These are phyloP conservation scores for Parazoanthus atlanticus DNA, from an alignment of 92 coral and sea anemone species.

Conservation along the genomic window DNA sequence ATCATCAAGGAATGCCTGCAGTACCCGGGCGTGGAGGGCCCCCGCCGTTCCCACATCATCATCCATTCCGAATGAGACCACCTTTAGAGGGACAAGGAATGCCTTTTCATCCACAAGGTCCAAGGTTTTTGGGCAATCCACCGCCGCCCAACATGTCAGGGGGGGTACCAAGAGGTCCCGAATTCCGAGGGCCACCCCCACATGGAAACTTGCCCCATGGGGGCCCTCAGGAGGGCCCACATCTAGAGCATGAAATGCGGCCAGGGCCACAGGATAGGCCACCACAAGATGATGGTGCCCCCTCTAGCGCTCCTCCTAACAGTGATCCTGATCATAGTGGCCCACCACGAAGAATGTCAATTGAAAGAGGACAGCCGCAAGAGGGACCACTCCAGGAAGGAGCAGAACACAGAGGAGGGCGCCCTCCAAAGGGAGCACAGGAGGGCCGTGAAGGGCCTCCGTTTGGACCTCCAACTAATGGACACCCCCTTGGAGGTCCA, in stretches of 20 bases:
- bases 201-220: conserved; percentile 22
- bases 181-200: conserved; percentile 36
- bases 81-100: conserved; percentile 45
- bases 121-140: conserved; percentile 23
- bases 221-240: conserved; percentile 5
- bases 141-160: conserved; percentile 42
- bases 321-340: conserved; percentile 16
- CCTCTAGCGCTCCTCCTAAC: neutral
- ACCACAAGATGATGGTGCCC: conserved; percentile 16
- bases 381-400: conserved; percentile 23
- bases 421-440: neutral
- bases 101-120: conserved; percentile 72
- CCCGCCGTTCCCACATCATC: conserved; percentile 61
- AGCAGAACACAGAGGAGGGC: conserved; percentile 4
- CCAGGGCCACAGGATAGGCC: conserved; percentile 36
- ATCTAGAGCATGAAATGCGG: conserved; percentile 22
- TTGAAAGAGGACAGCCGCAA: neutral
- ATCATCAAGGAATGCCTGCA: conserved; percentile 40
- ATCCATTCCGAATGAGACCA: conserved; percentile 51
- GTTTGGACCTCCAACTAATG: neutral
- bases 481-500: conserved; percentile 29
- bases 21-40: conserved; percentile 53
- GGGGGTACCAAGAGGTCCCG: conserved; percentile 42
- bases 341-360: conserved; percentile 18
- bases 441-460: conserved; percentile 2